Percentiles rank a stretch among this genome's conserved stretches.
These are phyloP conservation scores for Tethea ocularis DNA, from an alignment of 2,888 invertebrate species.

Conservation along the genomic window DNA sequence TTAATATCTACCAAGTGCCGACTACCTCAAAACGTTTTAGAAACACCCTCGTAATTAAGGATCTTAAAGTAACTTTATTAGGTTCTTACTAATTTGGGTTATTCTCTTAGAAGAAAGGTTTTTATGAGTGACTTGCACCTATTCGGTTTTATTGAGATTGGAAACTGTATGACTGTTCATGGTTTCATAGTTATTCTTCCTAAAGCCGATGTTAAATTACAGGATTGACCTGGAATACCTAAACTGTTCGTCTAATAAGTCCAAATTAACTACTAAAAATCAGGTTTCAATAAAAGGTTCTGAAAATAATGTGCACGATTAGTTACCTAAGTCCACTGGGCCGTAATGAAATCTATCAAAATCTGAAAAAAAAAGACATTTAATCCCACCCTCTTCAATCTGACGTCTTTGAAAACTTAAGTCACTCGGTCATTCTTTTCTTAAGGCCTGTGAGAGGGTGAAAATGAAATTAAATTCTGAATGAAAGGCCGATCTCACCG, in stretches of 20 bases:
- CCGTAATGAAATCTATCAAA: slow-evolving; percentile 34
- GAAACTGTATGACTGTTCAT: no score
- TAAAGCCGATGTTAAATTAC: no score
- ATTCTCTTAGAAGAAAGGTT: not conserved
- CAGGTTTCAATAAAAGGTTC: not conserved
- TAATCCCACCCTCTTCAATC: slow-evolving; percentile 55
- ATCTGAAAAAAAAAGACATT: slow-evolving; percentile 56
- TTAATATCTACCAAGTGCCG: slow-evolving; percentile 27
- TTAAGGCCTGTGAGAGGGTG: slow-evolving; percentile 73
- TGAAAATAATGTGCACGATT: slow-evolving; percentile 5
- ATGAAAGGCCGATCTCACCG: slow-evolving; percentile 75
- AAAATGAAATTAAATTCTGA: slow-evolving; percentile 82
- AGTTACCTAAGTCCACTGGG: slow-evolving; percentile 14
- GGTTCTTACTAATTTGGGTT: not conserved
- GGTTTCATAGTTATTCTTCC: no score
- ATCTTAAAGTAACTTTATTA: slow-evolving; percentile 10
- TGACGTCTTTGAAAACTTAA: slow-evolving; percentile 57
- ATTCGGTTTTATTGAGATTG: no score
- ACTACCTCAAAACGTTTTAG: not conserved
- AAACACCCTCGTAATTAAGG: slow-evolving; percentile 20
- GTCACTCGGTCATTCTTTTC: slow-evolving; percentile 80
- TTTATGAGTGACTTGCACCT: no score
- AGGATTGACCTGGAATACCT: no score
- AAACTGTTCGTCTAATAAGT: no score
- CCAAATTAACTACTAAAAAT: not conserved